Percentiles rank a stretch among this genome's conserved stretches.
These are phyloP conservation scores for Agrilus cyanescens DNA, from an alignment of 2,888 invertebrate genomes.

Conservation along the genomic window DNA sequence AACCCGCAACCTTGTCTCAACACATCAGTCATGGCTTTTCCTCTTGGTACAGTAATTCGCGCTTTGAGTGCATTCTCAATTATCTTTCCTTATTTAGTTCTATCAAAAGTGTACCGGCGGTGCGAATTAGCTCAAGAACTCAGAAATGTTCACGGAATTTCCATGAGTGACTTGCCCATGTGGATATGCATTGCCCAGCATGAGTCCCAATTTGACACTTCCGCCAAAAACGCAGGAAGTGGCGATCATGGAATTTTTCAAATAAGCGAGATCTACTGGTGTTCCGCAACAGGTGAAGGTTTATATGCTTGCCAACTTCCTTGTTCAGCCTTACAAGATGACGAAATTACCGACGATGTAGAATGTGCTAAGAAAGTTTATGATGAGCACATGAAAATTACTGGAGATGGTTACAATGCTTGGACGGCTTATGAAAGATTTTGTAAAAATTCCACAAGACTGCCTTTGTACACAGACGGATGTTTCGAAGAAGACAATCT, in stretches of 20 bases:
- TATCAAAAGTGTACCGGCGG: constrained; percentile 43
- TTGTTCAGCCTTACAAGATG: constrained; percentile 25
- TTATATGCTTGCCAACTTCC: constrained; percentile 21
- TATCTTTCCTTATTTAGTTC: no score
- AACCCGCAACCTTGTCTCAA: no score
- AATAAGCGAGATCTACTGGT: constrained; percentile 64
- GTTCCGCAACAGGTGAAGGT: constrained; percentile 38
- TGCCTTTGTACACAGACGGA: no score
- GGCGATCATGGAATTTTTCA: constrained; percentile 61
- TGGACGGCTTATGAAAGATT: not conserved
- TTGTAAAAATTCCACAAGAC: no score
- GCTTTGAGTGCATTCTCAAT: no score
- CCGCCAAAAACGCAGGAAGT: constrained; percentile 47
- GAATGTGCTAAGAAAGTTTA: constrained; percentile 7
- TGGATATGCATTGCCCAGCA: constrained; percentile 33
- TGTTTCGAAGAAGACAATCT: no score
- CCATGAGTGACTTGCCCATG: constrained; percentile 6
- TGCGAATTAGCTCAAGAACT: constrained; percentile 38
- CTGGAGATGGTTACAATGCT: constrained; percentile 7
- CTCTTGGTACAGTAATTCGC: no score
- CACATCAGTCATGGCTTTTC: no score
- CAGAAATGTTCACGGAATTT: constrained; percentile 1
- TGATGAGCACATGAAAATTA: constrained; percentile 3
- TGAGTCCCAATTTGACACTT: constrained; percentile 57
- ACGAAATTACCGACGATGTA: constrained; percentile 9